These are phyloP conservation scores for Agrypnus murinus DNA, from an alignment of 2,888 invertebrate species.

Conservation along the genomic window DNA sequence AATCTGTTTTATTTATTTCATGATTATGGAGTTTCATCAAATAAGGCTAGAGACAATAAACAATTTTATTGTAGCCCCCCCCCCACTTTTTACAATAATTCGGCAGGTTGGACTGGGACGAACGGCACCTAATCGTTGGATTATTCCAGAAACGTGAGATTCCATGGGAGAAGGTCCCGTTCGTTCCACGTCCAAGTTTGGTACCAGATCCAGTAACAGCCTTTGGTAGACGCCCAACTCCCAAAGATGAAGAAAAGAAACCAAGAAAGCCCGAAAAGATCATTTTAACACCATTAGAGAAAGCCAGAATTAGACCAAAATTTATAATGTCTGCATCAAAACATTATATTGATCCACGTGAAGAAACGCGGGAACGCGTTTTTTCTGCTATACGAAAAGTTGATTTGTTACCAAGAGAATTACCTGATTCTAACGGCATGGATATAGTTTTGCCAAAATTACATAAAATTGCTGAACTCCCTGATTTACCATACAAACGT, in stretches of 20 bases:
- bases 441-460: conserved; percentile 78
- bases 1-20: no score
- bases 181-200: conserved; percentile 89
- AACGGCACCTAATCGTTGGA: conserved; percentile 63
- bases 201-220: conserved; percentile 90
- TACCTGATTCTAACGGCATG: conserved; percentile 73
- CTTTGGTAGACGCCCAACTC: conserved; percentile 78
- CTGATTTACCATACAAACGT: conserved; percentile 70
- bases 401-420: conserved; percentile 70
- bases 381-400: conserved; percentile 76
- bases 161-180: conserved; percentile 93
- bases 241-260: conserved; percentile 56
- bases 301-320: conserved; percentile 78
- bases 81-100: conserved; percentile 23
- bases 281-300: conserved; percentile 75
- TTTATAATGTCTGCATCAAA: conserved; percentile 77
- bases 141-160: conserved; percentile 84
- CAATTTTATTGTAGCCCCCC: conserved; percentile 10
- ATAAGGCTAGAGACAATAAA: no score
- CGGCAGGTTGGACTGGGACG: conserved; percentile 62
- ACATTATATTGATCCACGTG: conserved; percentile 81
- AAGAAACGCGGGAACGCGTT: conserved; percentile 79
- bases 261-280: conserved; percentile 61
- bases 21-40: no score
- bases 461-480: conserved; percentile 74